Conservation (phyloP, 1,140 invertebrate genomes). For the Eriocheir sinensis region DNA sequence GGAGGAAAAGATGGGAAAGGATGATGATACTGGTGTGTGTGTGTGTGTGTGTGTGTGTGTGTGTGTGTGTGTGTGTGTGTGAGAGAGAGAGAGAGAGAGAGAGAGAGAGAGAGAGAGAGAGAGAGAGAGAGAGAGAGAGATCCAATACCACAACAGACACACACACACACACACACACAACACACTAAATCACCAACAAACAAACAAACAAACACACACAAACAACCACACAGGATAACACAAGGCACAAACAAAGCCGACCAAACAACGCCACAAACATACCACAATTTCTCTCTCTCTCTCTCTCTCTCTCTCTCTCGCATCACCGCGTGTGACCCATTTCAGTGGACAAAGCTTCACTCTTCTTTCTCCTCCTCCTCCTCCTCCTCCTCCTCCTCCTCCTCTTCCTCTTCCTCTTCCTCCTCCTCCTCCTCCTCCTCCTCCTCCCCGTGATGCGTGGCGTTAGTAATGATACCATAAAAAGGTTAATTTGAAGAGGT, state of each 20-base stretch:
- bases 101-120: neutral
- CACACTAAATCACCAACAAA: conserved; percentile 1
- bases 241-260: neutral
- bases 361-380: neutral
- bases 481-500: conserved; percentile 49
- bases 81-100: too few species aligned
- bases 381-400: neutral
- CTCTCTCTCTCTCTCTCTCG: conserved; percentile 38
- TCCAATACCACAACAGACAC: too few species aligned
- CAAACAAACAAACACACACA: conserved; percentile 7
- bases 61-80: too few species aligned
- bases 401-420: neutral
- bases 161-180: neutral
- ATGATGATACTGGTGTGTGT: too few species aligned
- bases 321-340: neutral
- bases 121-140: neutral
- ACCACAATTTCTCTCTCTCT: neutral
- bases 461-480: conserved; percentile 42
- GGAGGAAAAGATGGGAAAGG: too few species aligned
- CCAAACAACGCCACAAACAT: neutral
- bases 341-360: neutral
- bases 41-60: too few species aligned
- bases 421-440: neutral
- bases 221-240: neutral
- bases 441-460: neutral